phyloP scores from a whole-genome alignment of 2,797 vertebrate species.

The Enteromius fasciolatus region DNA sequence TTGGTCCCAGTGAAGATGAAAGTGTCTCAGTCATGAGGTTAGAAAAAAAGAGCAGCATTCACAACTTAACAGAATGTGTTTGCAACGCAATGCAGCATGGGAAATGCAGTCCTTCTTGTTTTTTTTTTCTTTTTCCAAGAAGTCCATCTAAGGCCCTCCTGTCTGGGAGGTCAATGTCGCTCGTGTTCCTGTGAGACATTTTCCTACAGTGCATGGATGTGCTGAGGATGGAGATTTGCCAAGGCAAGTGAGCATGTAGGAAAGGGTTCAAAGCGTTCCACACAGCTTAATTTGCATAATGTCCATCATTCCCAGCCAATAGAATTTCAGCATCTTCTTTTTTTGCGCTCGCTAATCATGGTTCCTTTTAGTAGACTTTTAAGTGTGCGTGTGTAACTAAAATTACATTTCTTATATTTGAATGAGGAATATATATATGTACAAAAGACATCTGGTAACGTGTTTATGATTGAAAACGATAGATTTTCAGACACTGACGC shows the following conservation, averaged over 20 bases:
- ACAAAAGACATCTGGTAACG: slow-evolving; percentile 46
- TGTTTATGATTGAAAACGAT: slow-evolving; percentile 47
- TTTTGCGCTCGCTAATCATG: slow-evolving; percentile 36
- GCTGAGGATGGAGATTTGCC: slow-evolving; percentile 61
- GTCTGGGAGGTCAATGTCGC: slow-evolving; percentile 34
- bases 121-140: slow-evolving; percentile 35
- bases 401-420: slow-evolving; percentile 31
- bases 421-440: slow-evolving; percentile 50
- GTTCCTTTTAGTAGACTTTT: slow-evolving; percentile 38
- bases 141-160: slow-evolving; percentile 18
- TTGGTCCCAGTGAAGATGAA: slow-evolving; percentile 72
- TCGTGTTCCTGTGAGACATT: slow-evolving; percentile 29
- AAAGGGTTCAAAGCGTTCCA: slow-evolving; percentile 60
- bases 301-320: slow-evolving; percentile 53
- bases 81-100: slow-evolving; percentile 80
- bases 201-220: slow-evolving; percentile 55
- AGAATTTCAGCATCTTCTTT: slow-evolving; percentile 38
- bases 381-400: slow-evolving; percentile 37
- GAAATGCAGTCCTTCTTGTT: slow-evolving; percentile 61
- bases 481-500: slow-evolving; percentile 53
- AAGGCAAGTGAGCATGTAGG: slow-evolving; percentile 56
- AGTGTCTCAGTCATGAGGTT: slow-evolving; percentile 77
- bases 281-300: slow-evolving; percentile 63
- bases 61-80: slow-evolving; percentile 74
- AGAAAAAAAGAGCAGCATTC: slow-evolving; percentile 71